Percentiles rank a stretch among this genome's conserved stretches.
Evolutionary conservation across 2,113 vertebrate species (phyloP).

Genomic region (Bos indicus): DNA sequence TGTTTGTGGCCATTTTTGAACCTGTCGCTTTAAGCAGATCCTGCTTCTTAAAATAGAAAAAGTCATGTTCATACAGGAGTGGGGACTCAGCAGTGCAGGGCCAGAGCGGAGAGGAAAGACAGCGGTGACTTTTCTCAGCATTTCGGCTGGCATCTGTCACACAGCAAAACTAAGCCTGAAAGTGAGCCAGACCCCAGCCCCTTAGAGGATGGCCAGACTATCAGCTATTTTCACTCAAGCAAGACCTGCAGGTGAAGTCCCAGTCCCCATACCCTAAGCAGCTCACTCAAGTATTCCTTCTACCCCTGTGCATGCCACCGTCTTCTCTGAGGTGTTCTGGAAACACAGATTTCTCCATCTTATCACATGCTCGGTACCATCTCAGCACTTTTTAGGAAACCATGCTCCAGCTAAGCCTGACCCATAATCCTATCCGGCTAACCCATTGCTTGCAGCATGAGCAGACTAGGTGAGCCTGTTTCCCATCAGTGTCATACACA

Average conservation of each 20-base stretch:
- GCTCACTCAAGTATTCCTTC: not conserved
- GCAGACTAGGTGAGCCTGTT: not conserved
- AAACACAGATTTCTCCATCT: not conserved
- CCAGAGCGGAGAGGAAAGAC: not conserved
- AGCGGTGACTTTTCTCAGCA: fast-evolving
- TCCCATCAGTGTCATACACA: not conserved
- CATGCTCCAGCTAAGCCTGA: not conserved
- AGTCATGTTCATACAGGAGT: not conserved
- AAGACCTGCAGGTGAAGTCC: not conserved
- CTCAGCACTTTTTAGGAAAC: not conserved
- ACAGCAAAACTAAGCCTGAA: not conserved
- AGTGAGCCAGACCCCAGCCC: not conserved
- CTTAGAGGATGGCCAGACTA: not conserved
- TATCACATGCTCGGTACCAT: no score
- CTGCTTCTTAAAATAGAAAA: not conserved
- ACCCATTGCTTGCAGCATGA: not conserved
- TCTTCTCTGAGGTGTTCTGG: not conserved
- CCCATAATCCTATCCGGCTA: not conserved
- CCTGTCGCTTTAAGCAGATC: not conserved
- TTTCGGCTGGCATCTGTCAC: not conserved
- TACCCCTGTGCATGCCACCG: not conserved
- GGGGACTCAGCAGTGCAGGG: not conserved
- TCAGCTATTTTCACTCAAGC: not conserved
- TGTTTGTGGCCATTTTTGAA: not conserved
- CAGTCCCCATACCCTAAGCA: not conserved